These are phyloP conservation scores for Stomatorhinus walkeri DNA, from an alignment of 2,797 vertebrate species.

Conservation along the genomic window DNA sequence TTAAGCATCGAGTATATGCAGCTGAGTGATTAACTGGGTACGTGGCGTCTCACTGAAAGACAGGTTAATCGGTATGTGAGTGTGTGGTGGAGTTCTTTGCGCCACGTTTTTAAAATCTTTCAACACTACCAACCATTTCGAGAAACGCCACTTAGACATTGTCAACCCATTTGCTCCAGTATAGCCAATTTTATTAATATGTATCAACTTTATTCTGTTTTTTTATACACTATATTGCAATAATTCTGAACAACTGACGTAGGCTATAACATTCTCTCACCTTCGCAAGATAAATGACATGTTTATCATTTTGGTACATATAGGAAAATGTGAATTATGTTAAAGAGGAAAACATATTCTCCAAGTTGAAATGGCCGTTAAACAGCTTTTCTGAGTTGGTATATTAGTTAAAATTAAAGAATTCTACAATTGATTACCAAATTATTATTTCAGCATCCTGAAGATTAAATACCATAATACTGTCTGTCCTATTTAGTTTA, in stretches of 20 bases:
- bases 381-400: not conserved
- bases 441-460: not conserved
- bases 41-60: not conserved
- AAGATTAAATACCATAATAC: not conserved
- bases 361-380: not conserved
- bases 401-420: not conserved
- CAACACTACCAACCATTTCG: not conserved
- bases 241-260: not conserved
- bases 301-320: not conserved
- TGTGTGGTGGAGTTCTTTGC: not conserved
- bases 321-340: not conserved
- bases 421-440: not conserved
- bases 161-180: not conserved
- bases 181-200: not conserved
- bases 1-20: not conserved
- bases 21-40: not conserved
- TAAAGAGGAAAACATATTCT: conserved; percentile 1
- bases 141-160: not conserved
- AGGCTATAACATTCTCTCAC: not conserved
- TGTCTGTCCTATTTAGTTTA: not conserved
- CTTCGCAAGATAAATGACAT: not conserved
- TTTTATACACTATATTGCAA: not conserved
- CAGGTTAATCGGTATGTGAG: not conserved
- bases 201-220: not conserved
- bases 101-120: not conserved